Conservation (phyloP, 2,797 vertebrate genomes). For the Scolopax bukidnonensis region DNA sequence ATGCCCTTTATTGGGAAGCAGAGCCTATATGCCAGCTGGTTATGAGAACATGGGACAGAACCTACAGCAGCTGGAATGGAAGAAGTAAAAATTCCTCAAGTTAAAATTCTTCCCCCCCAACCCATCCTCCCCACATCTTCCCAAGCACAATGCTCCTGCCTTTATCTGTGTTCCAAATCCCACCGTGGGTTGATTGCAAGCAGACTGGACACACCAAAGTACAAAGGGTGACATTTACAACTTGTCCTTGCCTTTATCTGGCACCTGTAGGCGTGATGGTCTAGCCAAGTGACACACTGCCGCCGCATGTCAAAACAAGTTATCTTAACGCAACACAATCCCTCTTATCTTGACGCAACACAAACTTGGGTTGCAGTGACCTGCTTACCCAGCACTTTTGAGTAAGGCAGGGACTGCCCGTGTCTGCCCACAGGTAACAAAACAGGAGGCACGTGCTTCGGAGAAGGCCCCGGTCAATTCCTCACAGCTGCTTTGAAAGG, state of each 20-base stretch:
- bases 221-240: conserved; percentile 41
- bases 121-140: background rate
- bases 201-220: background rate
- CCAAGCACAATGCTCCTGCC: background rate
- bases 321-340: background rate
- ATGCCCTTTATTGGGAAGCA: background rate
- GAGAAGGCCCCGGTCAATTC: rapidly evolving
- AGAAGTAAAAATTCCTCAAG: background rate
- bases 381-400: background rate
- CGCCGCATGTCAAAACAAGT: background rate
- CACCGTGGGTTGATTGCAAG: background rate
- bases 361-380: background rate
- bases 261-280: background rate
- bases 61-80: background rate
- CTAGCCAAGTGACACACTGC: background rate
- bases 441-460: rapidly evolving
- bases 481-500: background rate
- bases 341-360: background rate
- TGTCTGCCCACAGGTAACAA: background rate
- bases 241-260: conserved; percentile 39
- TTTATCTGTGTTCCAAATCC: background rate
- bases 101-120: background rate
- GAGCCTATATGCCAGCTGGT: background rate
- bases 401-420: background rate
- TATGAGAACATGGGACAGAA: background rate